A percentile compares a stretch with the other conserved stretches of the same genome.
Conservation (phyloP, 2,797 vertebrate species). For the Myotis daubentonii region DNA sequence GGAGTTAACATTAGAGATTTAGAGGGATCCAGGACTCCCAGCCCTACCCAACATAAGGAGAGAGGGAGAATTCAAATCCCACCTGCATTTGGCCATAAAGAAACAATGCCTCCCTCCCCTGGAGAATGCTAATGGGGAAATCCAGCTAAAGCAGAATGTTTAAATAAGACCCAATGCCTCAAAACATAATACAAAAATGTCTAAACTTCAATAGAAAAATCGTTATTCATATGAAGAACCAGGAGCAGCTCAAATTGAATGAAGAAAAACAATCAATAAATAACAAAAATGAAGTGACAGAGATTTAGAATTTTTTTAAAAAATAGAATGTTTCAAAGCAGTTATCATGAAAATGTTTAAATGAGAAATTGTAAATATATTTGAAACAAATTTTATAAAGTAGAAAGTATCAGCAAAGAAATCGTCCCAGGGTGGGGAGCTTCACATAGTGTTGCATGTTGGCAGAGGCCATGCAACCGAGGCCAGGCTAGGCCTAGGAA, state of each 20-base stretch:
- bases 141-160: background rate
- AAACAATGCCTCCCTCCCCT: too few species aligned
- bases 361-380: background rate
- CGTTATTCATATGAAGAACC: background rate
- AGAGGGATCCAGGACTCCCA: background rate
- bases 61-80: background rate
- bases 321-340: background rate
- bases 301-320: background rate
- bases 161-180: background rate
- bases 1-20: background rate
- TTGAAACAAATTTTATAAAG: background rate
- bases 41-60: background rate
- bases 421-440: background rate
- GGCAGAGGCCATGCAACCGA: too few species aligned
- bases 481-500: too few species aligned
- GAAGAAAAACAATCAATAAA: background rate
- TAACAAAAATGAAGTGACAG: background rate
- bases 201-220: background rate
- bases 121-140: background rate
- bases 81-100: background rate
- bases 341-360: background rate
- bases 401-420: background rate
- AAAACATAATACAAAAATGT: background rate
- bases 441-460: too few species aligned
- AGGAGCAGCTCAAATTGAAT: background rate